A percentile compares a stretch with the other conserved stretches of the same genome.
These are phyloP conservation scores for Physeter macrocephalus DNA, from an alignment of 2,113 vertebrate genomes.

Conservation along the genomic window DNA sequence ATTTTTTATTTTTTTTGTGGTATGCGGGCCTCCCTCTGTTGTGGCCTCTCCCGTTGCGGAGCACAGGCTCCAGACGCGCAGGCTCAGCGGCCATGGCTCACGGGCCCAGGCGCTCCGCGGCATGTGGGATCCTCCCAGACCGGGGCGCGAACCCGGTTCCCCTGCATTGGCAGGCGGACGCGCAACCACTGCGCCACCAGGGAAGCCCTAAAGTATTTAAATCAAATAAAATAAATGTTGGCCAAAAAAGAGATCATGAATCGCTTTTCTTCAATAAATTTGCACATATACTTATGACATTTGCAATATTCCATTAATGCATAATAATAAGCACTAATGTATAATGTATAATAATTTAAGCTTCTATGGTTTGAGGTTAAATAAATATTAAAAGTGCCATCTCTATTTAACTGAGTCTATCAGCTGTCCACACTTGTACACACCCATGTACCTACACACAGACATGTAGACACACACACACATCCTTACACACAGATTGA, in stretches of 20 bases:
- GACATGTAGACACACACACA: background rate
- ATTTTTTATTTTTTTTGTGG: no score
- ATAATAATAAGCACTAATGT: background rate
- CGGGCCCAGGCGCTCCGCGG: no score
- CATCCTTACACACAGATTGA: background rate
- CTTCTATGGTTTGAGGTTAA: background rate
- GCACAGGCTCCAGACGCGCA: no score
- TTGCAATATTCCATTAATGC: background rate
- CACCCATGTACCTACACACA: background rate
- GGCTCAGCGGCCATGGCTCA: no score
- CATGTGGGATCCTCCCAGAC: no score
- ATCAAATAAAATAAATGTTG: background rate
- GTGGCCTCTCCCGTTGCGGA: no score
- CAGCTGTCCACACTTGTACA: background rate
- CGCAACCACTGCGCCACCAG: no score
- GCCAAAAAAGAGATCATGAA: background rate
- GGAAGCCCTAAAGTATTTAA: background rate
- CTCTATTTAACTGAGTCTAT: background rate
- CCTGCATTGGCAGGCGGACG: no score
- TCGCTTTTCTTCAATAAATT: background rate
- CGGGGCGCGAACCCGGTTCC: no score
- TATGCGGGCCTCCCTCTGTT: no score
- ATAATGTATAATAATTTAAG: background rate
- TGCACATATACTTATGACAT: background rate
- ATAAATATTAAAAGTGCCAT: background rate